Evolutionary conservation across 1,140 invertebrate species (phyloP), one percentile per base, ranked within the genome.

Genomic region (Camponotus floridanus): DNA sequence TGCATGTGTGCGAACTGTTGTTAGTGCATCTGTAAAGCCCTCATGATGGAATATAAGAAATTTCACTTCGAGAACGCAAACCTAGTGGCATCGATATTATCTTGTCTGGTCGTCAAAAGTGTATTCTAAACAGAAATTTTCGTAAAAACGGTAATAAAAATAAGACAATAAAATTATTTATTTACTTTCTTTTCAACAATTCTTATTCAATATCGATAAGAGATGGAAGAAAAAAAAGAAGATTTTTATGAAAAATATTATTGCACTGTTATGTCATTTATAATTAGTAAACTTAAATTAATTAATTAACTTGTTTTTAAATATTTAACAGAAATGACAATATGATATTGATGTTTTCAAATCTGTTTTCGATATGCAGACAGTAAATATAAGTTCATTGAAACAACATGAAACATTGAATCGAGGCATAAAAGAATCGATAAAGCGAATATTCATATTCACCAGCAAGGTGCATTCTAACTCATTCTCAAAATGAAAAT

Each of bases 21-120:
- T 71, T 86, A 85, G 81, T 86, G 90, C 91, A 93, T 92, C 90
- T 92, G 92, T 93, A 83, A 91, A 93, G 90, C 88, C 86, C 91
- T 90, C 86, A 81, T 68, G 67, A 67, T 11, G 9, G 21, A 61
- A 57, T 45, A 64, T 31, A 73, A 86, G 55, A 76, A 81, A 33
- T 76, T 70, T 81, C 42, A 70, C 55, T 39, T 71, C 18, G 18
- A 61, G 36, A 85, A 59, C n/a, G 21, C 57, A 68, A 79, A 65
- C 21, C 31, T 5, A 13, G 62, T 0, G 15, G 11, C 11, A 45
- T 68, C 51, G 36, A 18, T 71, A 45, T n/a, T n/a, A 74, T n/a
- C 39, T 62, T 73, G n/a, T n/a, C n/a, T n/a, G 39, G 0, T 73
- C 3, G 21, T 26, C 26, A 73, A 61, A 61, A 15, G 74, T 71